Base-by-base conservation (phyloP, 1,140 invertebrate genomes). In the Leptinotarsa defecta region DNA sequence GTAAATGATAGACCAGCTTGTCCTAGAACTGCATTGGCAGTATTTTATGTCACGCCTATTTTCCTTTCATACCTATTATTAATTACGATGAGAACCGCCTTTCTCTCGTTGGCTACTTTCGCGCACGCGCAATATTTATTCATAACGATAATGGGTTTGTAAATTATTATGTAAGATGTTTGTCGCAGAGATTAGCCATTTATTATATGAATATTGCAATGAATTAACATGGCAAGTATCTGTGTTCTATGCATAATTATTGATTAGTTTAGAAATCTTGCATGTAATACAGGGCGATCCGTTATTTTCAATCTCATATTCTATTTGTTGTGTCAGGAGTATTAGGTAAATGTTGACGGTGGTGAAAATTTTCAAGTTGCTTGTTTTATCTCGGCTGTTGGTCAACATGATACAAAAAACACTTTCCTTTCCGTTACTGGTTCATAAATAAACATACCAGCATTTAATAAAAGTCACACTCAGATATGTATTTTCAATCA, bases 11-110 rank as follows among this genome's bases (percentile, higher is more conserved):
- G 52, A 17, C 52, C 13, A 57, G 4, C 52, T 57, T 57, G 52
- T 57, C 52, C 52, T 57, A 57, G 52, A 57, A 57, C 52, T 57
- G 52, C 52, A 57, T 57, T 57, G 52, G 52, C 52, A 57, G 52
- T 57, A 57, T 57, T 57, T 57, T 57, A 57, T 57, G 52, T 57
- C 52, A 57, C 52, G 52, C 52, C 52, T 57, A 57, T 57, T 57
- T 57, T 57, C 15, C 52, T 57, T 57, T 57, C 52, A 57, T 57
- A 57, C 52, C 52, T 57, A 57, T 57, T 57, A 57, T 57, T 57
- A 57, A 57, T 57, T 15, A 57, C 52, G 52, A 8, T 57, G 15
- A 15, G 52, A 57, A 57, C 15, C 52, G 52, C 52, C 52, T 57
- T 57, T 57, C 52, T 57, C 52, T 57, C 52, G 52, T 57, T 57